Base-by-base conservation (phyloP, 2,113 vertebrate genomes). In the Emydocephalus ijimae region DNA sequence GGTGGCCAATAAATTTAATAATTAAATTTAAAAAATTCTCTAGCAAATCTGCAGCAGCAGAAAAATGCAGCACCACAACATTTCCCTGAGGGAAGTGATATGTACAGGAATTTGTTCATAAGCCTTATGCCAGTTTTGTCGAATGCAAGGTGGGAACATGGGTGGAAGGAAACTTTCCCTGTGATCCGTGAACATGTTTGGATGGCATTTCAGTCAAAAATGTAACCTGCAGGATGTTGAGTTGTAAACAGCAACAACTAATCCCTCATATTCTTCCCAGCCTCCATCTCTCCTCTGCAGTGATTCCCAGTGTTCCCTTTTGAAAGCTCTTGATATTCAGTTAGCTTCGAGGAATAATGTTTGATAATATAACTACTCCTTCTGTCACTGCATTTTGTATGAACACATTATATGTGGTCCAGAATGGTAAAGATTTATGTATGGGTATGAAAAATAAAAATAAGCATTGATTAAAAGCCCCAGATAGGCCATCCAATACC, bases 401-500 rank as follows among this genome's bases (percentile, higher is more conserved):
- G 98, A 98, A 98, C 97, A 97, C 98, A 98, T 98, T 98, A 98
- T 98, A 98, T 98, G 98, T 98, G 98, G 98, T 97, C 98, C 96
- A 95, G 97, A 97, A 98, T 98, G 97, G 98, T 98, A 97, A 97
- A 98, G 98, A 98, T 98, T 98, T 98, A 98, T 98, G 98, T 98
- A 98, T 95, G 98, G 98, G 98, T 98, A 96, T 98, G 97, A 98
- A 98, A 98, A 99, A 98, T 98, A 98, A 98, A 98, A 98, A 98
- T 98, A 98, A 98, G 98, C 98, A 99, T 98, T 98, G 98, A 99
- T 99, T 99, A 98, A 99, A 99, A 98, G 98, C 98, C 97, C 98
- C 97, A 99, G 98, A 99, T 99, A 99, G 99, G 98, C 98, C 98
- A 98, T 99, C 99, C 99, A 99, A 99, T 98, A 98, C 98, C 96